Percentiles rank a stretch among this genome's conserved stretches.
Evolutionary conservation across 1,140 invertebrate genomes (phyloP).

Genomic region (Zelostemma sp.): DNA sequence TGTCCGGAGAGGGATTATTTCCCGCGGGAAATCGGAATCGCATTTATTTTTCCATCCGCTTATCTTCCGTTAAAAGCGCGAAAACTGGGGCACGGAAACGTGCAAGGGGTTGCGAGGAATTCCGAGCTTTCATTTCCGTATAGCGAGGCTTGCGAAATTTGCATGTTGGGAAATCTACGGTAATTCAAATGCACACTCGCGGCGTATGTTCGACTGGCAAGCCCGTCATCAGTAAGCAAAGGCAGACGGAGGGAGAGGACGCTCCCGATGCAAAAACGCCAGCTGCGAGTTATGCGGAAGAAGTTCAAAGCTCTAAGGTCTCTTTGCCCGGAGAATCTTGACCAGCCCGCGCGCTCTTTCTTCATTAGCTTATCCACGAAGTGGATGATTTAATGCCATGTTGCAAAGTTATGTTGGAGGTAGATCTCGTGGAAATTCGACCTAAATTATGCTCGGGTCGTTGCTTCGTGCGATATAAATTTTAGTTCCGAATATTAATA

Average conservation of each 20-base stretch:
- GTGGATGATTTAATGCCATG: too few relatives aligned
- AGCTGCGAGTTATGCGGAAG: too few relatives aligned
- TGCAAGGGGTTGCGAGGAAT: background rate
- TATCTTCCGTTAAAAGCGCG: slow-evolving; percentile 10
- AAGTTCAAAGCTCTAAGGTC: too few relatives aligned
- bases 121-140: slow-evolving; percentile 38
- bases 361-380: too few relatives aligned
- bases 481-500: too few relatives aligned
- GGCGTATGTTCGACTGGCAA: slow-evolving; percentile 33
- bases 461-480: too few relatives aligned
- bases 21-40: slow-evolving; percentile 34
- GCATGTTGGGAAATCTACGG: slow-evolving; percentile 31
- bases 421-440: too few relatives aligned
- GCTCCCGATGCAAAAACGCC: background rate
- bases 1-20: slow-evolving; percentile 11
- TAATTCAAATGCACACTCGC: slow-evolving; percentile 40
- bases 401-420: too few relatives aligned
- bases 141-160: slow-evolving; percentile 35
- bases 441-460: too few relatives aligned
- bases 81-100: background rate
- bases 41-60: slow-evolving; percentile 29
- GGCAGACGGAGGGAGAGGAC: slow-evolving; percentile 3
- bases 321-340: too few relatives aligned
- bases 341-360: too few relatives aligned
- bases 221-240: slow-evolving; percentile 28